Evolutionary conservation across 2,888 invertebrate species (phyloP), one percentile per base, ranked within the genome.

Genomic region (Yponomeuta plumbellus): DNA sequence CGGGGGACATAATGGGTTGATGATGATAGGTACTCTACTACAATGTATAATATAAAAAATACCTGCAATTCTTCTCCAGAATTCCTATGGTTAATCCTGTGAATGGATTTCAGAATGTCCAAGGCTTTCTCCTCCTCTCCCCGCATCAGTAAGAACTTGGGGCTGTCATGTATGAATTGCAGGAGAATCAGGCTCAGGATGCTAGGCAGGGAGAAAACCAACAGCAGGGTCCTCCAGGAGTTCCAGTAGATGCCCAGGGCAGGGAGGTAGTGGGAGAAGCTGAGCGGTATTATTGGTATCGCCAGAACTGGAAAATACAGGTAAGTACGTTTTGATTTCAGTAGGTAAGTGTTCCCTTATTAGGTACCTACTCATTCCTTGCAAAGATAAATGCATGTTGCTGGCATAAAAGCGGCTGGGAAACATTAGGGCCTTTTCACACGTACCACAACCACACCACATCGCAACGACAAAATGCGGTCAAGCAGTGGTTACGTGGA

Each of bases 151-250:
- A 93, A 83, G 76, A 93, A 97, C 79, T 96, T 95, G 0, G 97
- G 96, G 71, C 95, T 96, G 80, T 97, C 97, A 0, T 95, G 94
- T 75, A 94, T 86, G 67, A 86, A 87, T 40, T 85, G 80, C 13
- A 94, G 77, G 70, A 93, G 91, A 0, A 92, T 17, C 0, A 93
- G 92, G 0, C 94, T 92, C 2, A 94, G 64, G 0, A 95, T 68
- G 67, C 94, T 92, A 0, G 96, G 93, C 0, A 93, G n/a, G 0
- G 93, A 93, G 75, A 95, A 93, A 0, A 94, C 76, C 1, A 94
- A 80, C n/a, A 96, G 76, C 70, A 95, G 92, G 2, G 95, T 76
- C n/a, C 96, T 88, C 96, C 96, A 96, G 0, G 95, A 94, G 74
- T 93, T 92, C 77, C 93, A 93, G 23, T 83, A 81, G 71, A 95